Conservation (phyloP, 2,888 invertebrate genomes). For the Caradrina clavipalpis region DNA sequence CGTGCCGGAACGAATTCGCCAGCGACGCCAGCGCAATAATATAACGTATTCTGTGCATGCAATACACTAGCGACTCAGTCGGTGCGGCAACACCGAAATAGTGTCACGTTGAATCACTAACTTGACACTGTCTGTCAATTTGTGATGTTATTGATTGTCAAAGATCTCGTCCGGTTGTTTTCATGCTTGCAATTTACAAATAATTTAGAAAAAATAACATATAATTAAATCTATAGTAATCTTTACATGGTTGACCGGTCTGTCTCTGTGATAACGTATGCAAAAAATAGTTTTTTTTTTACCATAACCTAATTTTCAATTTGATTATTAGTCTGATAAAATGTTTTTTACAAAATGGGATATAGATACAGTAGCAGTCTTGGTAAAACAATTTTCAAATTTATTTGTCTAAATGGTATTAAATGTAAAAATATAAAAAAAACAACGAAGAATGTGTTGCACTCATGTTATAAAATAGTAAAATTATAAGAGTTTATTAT, state of each 20-base stretch:
- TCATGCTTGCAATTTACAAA: slow-evolving; percentile 1
- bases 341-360: slow-evolving; percentile 20
- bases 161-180: neutral
- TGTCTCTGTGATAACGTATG: slow-evolving; percentile 14
- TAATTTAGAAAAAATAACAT: neutral
- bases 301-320: slow-evolving; percentile 38
- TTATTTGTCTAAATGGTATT: neutral
- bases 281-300: neutral
- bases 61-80: too few relatives aligned
- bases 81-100: neutral
- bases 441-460: neutral
- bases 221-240: neutral
- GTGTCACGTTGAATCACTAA: neutral
- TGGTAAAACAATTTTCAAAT: slow-evolving; percentile 18
- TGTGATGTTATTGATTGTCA: slow-evolving; percentile 13
- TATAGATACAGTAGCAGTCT: slow-evolving; percentile 2
- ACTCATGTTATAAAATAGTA: neutral
- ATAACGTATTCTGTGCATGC: too few relatives aligned
- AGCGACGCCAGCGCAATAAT: too few relatives aligned
- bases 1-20: too few relatives aligned
- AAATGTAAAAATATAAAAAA: neutral
- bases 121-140: neutral
- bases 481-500: neutral
- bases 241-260: neutral
- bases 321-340: neutral